A percentile compares a stretch with the other conserved stretches of the same genome.
Conservation (phyloP, 2,113 vertebrate species). For the Syrrhaptes paradoxus region DNA sequence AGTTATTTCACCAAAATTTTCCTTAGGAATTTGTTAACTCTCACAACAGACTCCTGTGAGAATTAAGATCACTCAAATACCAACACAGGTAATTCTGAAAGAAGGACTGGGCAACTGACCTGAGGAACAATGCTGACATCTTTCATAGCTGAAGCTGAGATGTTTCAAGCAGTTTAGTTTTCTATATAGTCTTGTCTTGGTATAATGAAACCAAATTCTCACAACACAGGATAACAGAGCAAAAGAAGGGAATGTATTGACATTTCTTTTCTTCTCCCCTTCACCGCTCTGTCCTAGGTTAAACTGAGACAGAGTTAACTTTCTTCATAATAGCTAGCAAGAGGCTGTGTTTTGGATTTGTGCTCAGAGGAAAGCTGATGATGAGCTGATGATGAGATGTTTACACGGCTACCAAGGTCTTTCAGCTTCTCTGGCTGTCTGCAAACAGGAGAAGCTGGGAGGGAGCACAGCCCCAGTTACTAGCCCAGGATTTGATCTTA, state of each 20-base stretch:
- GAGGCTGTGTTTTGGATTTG: too few relatives aligned
- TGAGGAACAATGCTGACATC: neutral
- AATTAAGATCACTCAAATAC: neutral
- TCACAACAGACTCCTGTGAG: neutral
- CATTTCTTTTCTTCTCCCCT: neutral
- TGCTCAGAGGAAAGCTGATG: too few relatives aligned
- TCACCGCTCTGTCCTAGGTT: neutral
- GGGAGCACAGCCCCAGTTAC: too few relatives aligned
- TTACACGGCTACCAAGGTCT: too few relatives aligned
- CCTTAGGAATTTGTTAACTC: neutral
- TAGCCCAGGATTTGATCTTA: too few relatives aligned
- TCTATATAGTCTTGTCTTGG: neutral
- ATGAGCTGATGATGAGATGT: too few relatives aligned
- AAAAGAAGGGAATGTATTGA: neutral
- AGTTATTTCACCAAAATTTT: neutral
- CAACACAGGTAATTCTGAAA: neutral
- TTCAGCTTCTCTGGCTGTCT: too few relatives aligned
- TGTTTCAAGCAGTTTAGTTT: neutral
- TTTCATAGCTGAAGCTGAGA: neutral
- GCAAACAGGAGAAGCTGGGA: too few relatives aligned
- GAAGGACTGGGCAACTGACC: neutral
- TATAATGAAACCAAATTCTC: neutral
- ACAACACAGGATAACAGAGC: neutral
- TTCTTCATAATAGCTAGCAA: too few relatives aligned
- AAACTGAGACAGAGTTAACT: too few relatives aligned